phyloP scores from a whole-genome alignment of 2,113 vertebrate genomes.

The Tichodroma muraria region DNA sequence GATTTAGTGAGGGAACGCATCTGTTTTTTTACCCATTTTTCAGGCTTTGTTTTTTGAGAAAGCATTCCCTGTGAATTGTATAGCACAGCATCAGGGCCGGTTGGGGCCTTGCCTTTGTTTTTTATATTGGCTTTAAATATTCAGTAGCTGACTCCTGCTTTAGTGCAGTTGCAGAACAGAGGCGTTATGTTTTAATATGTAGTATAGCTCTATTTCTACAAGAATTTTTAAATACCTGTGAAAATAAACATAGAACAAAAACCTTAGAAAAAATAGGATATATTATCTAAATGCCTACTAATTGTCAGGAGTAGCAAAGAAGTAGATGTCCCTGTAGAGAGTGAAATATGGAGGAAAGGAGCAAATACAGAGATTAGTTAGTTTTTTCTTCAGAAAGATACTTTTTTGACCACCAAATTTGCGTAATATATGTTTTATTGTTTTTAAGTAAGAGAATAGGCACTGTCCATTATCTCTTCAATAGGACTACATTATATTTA shows the following conservation, averaged over 20 bases:
- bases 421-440: background rate
- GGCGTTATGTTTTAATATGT: background rate
- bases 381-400: background rate
- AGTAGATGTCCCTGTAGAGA: background rate
- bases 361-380: background rate
- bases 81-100: background rate
- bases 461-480: background rate
- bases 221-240: background rate
- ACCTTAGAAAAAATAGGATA: background rate
- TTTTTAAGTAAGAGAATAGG: background rate
- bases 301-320: background rate
- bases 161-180: background rate
- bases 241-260: background rate
- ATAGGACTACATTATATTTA: background rate
- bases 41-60: background rate
- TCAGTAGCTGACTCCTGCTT: background rate
- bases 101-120: background rate
- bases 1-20: background rate
- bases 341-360: background rate
- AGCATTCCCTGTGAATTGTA: background rate
- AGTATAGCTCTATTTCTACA: background rate
- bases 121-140: background rate
- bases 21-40: background rate
- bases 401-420: background rate
- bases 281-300: background rate